These are phyloP conservation scores for Nomada fabriciana DNA, from an alignment of 2,888 invertebrate genomes.

Conservation along the genomic window DNA sequence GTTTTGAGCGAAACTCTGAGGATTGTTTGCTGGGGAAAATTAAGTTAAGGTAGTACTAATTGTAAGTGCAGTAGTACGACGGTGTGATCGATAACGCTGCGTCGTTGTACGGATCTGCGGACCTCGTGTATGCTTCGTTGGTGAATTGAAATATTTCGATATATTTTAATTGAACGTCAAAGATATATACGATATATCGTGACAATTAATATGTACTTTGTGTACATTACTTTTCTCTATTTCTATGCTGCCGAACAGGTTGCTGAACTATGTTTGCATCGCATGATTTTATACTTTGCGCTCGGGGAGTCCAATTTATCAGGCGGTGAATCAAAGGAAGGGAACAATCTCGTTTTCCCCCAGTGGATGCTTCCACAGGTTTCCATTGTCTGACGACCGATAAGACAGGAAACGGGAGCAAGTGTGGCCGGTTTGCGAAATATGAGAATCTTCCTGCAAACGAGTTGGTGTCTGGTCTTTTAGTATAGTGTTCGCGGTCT, in stretches of 20 bases:
- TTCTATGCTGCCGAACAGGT: background rate
- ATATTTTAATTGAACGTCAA: no score
- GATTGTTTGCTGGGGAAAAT: no score
- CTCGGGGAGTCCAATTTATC: slow-evolving; percentile 18
- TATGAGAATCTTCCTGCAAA: slow-evolving; percentile 54
- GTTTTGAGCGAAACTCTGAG: no score
- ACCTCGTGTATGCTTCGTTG: no score
- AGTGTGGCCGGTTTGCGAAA: slow-evolving; percentile 48
- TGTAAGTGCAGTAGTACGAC: no score
- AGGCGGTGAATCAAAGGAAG: slow-evolving; percentile 29
- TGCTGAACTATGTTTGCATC: background rate
- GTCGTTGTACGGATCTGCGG: no score
- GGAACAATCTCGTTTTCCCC: slow-evolving; percentile 13
- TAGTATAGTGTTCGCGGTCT: slow-evolving; percentile 38
- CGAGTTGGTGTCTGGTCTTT: slow-evolving; percentile 20
- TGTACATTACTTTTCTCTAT: no score
- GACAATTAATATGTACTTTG: no score
- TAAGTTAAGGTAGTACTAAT: no score
- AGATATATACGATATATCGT: no score
- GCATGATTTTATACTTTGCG: background rate
- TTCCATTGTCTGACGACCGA: slow-evolving; percentile 54
- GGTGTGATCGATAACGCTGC: no score
- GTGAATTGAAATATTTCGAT: no score
- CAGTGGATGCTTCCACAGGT: slow-evolving; percentile 1
- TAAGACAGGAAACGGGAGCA: slow-evolving; percentile 58